Evolutionary conservation across 2,113 vertebrate genomes (phyloP).

Genomic region (Lophius piscatorius): DNA sequence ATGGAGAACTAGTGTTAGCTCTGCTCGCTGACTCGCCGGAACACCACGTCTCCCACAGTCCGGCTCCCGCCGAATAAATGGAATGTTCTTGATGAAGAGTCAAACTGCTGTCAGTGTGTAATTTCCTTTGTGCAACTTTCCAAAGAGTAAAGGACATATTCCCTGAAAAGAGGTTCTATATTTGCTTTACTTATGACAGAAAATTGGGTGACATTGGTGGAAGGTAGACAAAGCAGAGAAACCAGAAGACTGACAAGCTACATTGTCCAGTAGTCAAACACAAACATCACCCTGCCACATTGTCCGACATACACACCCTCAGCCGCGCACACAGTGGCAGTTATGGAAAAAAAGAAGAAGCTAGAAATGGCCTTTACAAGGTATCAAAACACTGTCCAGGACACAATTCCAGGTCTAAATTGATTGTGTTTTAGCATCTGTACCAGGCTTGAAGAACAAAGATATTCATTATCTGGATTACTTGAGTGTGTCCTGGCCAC

Average conservation of each 20-base stretch:
- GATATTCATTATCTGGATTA: constrained; percentile 50
- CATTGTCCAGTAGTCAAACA: constrained; percentile 49
- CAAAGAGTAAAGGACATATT: constrained; percentile 37
- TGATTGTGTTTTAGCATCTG: constrained; percentile 23
- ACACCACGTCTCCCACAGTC: constrained; percentile 28
- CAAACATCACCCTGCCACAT: constrained; percentile 39
- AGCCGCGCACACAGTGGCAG: constrained; percentile 6
- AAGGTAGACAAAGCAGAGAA: constrained; percentile 49
- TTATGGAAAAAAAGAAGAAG: constrained; percentile 21
- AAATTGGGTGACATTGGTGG: constrained; percentile 44
- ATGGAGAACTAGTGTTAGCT: constrained; percentile 5
- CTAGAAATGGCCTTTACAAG: constrained; percentile 51
- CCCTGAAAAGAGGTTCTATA: constrained; percentile 32
- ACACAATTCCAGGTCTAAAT: constrained; percentile 26
- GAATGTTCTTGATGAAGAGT: constrained; percentile 47
- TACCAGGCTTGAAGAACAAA: constrained; percentile 19
- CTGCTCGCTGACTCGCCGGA: constrained; percentile 25
- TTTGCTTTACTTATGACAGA: constrained; percentile 47
- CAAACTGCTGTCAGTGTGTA: constrained; percentile 34
- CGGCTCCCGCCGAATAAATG: constrained; percentile 51
- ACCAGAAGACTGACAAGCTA: constrained; percentile 52
- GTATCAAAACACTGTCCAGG: constrained; percentile 17
- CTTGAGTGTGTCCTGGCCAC: constrained; percentile 36
- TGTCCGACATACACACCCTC: constrained; percentile 22
- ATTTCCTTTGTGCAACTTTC: constrained; percentile 54